These are phyloP conservation scores for Stegostoma tigrinum DNA, from an alignment of 2,113 vertebrate species.

Conservation along the genomic window DNA sequence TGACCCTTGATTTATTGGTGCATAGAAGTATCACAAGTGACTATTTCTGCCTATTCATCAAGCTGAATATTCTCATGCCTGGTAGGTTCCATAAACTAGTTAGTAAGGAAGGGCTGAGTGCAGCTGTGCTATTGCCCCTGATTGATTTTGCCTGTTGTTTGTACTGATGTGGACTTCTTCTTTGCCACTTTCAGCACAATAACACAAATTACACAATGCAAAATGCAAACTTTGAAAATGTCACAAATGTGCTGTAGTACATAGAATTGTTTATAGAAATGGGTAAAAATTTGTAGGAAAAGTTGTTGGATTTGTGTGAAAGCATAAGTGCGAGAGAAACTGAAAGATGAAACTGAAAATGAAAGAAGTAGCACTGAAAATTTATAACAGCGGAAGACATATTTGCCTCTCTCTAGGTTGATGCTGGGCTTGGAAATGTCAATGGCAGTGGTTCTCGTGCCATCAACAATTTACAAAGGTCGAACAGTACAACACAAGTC, in stretches of 20 bases:
- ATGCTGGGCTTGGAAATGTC: slow-evolving; percentile 46
- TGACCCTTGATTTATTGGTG: neutral
- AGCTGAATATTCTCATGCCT: neutral
- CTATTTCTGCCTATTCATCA: neutral
- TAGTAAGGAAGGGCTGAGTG: neutral
- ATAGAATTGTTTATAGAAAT: neutral
- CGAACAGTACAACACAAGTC: slow-evolving; percentile 83
- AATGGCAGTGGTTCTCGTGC: slow-evolving; percentile 52
- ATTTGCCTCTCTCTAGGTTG: slow-evolving; percentile 51
- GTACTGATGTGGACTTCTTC: neutral
- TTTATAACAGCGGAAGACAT: rapidly evolving
- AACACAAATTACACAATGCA: neutral
- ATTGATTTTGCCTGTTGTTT: neutral
- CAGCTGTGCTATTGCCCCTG: neutral
- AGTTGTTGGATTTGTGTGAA: neutral
- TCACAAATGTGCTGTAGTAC: neutral
- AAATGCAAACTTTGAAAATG: neutral
- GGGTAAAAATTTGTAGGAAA: neutral
- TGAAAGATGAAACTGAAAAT: too few species aligned
- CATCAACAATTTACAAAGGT: slow-evolving; percentile 84
- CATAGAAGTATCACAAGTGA: neutral
- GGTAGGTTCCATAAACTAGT: neutral
- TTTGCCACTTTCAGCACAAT: neutral
- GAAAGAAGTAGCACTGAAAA: neutral
- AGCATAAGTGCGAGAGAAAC: neutral